A percentile compares a stretch with the other conserved stretches of the same genome.
These are phyloP conservation scores for Eueremaeus valkanovi DNA, from an alignment of 2,888 invertebrate genomes.

Conservation along the genomic window DNA sequence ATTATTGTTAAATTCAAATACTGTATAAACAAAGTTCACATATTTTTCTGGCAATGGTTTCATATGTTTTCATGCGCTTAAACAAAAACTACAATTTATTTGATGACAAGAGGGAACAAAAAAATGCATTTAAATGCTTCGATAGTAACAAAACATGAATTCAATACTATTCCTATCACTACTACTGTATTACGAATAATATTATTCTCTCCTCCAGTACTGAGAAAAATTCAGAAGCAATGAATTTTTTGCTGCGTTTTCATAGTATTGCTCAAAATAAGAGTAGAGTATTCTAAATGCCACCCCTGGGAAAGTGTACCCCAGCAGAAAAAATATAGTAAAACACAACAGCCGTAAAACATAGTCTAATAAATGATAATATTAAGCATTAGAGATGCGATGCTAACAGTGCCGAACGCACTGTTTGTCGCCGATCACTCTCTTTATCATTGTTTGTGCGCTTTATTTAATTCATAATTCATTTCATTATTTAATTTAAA, in stretches of 20 bases:
- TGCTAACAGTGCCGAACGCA: neutral
- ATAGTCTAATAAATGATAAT: conserved; percentile 1
- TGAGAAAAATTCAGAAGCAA: neutral
- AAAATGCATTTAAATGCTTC: neutral
- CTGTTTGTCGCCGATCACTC: neutral
- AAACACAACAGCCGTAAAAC: neutral
- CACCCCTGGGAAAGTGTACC: conserved; percentile 6
- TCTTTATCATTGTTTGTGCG: too few relatives aligned
- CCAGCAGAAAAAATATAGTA: neutral
- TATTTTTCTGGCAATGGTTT: too few relatives aligned
- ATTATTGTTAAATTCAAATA: too few relatives aligned
- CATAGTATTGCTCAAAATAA: neutral
- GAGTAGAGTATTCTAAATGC: neutral
- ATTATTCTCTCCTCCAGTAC: too few relatives aligned
- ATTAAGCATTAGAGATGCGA: neutral
- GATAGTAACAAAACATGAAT: neutral
- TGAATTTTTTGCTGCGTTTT: conserved; percentile 15
- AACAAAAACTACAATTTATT: neutral
- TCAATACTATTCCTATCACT: too few relatives aligned
- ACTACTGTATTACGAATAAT: too few relatives aligned
- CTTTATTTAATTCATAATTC: too few relatives aligned
- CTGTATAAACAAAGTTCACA: too few relatives aligned
- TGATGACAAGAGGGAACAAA: neutral
- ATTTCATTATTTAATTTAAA: too few relatives aligned
- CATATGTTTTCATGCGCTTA: neutral